Percentiles rank a stretch among this genome's conserved stretches.
Evolutionary conservation across 2,113 vertebrate genomes (phyloP).

Genomic region (Mesembrinibis cayennensis): DNA sequence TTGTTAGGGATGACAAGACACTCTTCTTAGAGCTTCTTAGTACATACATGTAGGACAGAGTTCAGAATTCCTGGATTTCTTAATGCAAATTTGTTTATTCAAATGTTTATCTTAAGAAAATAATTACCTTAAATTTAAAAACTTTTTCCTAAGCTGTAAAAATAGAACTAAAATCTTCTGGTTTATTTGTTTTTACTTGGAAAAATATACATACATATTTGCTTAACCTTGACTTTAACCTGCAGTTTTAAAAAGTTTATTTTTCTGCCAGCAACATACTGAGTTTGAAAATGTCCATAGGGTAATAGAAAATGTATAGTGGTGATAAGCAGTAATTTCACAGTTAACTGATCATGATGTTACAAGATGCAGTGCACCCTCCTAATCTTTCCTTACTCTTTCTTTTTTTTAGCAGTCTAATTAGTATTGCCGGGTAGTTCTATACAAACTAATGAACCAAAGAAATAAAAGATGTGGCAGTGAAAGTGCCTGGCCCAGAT

Average conservation of each 20-base stretch:
- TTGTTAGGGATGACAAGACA: neutral
- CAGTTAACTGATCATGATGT: slow-evolving; percentile 42
- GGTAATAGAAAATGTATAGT: slow-evolving; percentile 59
- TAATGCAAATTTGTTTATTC: neutral
- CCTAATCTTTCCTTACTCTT: slow-evolving; percentile 18
- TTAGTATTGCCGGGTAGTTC: slow-evolving; percentile 18
- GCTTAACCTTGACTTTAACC: neutral
- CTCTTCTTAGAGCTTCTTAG: neutral
- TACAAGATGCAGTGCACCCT: slow-evolving; percentile 15
- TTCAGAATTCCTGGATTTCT: neutral
- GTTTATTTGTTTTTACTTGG: neutral
- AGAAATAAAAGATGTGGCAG: neutral
- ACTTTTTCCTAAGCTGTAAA: neutral
- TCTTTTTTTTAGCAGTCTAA: neutral
- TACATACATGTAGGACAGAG: neutral
- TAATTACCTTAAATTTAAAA: neutral
- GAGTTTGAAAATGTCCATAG: slow-evolving; percentile 32
- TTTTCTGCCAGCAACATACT: neutral
- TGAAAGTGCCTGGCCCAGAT: neutral
- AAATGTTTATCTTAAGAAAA: neutral
- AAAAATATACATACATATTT: neutral
- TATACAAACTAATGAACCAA: neutral
- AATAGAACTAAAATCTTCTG: neutral
- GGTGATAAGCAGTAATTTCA: slow-evolving; percentile 63
- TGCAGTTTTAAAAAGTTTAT: neutral